Percentiles rank a stretch among this genome's conserved stretches.
These are phyloP conservation scores for Thaumetopoea pityocampa DNA, from an alignment of 1,140 invertebrate species.

Conservation along the genomic window DNA sequence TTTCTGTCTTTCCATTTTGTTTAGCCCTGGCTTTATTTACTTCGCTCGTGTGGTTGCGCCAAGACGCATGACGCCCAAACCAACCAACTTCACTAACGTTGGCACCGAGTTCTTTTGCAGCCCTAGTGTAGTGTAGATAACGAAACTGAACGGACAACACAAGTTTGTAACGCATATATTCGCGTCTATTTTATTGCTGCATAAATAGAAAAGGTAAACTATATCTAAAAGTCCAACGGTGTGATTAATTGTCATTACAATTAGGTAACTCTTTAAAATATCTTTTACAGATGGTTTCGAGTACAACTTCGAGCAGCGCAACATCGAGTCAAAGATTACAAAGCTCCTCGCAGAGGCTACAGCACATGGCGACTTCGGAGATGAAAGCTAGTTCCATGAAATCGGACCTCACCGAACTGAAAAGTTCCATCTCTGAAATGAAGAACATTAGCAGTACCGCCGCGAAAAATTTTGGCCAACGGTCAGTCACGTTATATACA, in stretches of 20 bases:
- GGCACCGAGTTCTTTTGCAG: conserved; percentile 63
- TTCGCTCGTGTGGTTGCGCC: conserved; percentile 53
- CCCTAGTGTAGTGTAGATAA: conserved; percentile 66
- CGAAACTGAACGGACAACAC: conserved; percentile 39
- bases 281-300: conserved; percentile 70
- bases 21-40: conserved; percentile 55
- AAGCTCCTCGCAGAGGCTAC: conserved; percentile 67
- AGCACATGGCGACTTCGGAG: conserved; percentile 75
- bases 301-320: conserved; percentile 77
- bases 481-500: conserved; percentile 54
- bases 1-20: conserved; percentile 55
- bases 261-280: conserved; percentile 9
- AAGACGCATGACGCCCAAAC: conserved; percentile 62
- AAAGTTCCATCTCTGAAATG: conserved; percentile 87
- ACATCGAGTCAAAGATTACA: conserved; percentile 76
- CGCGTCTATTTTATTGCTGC: no score
- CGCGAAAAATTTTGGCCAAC: conserved; percentile 73
- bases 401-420: conserved; percentile 84
- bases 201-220: no score
- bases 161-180: conserved; percentile 30
- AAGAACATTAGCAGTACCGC: conserved; percentile 77
- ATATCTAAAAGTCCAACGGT: no score
- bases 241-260: conserved; percentile 1
- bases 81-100: conserved; percentile 55
- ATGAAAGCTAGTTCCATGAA: conserved; percentile 83